Evolutionary conservation across 2,797 vertebrate species (phyloP).

Genomic region (Chiroxiphia lanceolata): DNA sequence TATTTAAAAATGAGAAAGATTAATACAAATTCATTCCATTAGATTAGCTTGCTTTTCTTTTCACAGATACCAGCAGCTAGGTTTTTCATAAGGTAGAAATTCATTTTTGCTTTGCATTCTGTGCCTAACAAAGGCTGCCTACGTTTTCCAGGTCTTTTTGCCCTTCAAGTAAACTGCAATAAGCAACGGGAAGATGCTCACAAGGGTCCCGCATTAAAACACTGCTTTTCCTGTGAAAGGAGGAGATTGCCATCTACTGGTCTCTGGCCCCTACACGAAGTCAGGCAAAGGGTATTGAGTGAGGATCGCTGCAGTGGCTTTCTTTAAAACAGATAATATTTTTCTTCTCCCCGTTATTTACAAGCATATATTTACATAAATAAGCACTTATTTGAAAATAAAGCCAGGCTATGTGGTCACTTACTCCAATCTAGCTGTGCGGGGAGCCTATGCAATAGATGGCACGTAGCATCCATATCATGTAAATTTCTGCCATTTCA

Average conservation of each 20-base stretch:
- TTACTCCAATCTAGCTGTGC: background rate
- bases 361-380: background rate
- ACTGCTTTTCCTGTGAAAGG: slow-evolving; percentile 25
- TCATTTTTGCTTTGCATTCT: slow-evolving; percentile 64
- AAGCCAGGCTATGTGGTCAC: background rate
- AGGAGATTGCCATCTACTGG: slow-evolving; percentile 75
- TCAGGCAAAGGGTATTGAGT: background rate
- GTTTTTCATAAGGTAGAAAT: slow-evolving; percentile 63
- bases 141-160: slow-evolving; percentile 68
- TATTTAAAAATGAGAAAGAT: slow-evolving; percentile 42
- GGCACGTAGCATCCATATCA: background rate
- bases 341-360: background rate
- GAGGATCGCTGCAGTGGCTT: background rate
- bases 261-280: background rate
- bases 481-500: background rate
- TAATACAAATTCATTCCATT: slow-evolving; percentile 24
- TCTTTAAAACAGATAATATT: background rate
- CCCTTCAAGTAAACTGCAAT: slow-evolving; percentile 71
- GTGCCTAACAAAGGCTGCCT: slow-evolving; percentile 76
- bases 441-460: background rate
- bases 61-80: slow-evolving; percentile 22
- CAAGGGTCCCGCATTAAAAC: background rate
- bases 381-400: background rate
- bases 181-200: slow-evolving; percentile 26
- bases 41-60: background rate